Conservation (phyloP, 2,888 invertebrate genomes). For the Pemphredon lugubris region DNA sequence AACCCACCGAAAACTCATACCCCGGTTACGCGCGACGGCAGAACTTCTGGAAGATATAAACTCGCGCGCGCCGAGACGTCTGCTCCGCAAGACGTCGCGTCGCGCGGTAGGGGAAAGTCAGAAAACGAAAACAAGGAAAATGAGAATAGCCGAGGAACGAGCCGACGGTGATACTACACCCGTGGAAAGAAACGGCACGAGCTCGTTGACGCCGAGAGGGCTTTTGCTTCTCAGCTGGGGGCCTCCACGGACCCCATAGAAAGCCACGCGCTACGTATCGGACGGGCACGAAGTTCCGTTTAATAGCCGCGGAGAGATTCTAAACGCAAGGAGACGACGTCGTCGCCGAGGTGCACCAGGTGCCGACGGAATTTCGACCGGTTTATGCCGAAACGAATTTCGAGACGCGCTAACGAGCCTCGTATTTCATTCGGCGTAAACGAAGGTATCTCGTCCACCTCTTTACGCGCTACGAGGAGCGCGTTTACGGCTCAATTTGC, state of each 20-base stretch:
- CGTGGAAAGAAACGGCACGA: slow-evolving; percentile 22
- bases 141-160: slow-evolving; percentile 5
- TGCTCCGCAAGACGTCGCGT: too few relatives aligned
- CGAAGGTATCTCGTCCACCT: neutral
- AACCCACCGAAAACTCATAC: neutral
- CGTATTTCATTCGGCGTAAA: neutral
- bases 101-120: slow-evolving; percentile 20
- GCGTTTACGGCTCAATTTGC: too few relatives aligned
- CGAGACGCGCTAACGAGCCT: slow-evolving; percentile 24
- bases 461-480: too few relatives aligned
- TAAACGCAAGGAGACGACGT: too few relatives aligned
- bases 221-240: slow-evolving; percentile 53
- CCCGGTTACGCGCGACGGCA: too few relatives aligned
- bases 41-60: slow-evolving; percentile 46
- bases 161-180: neutral
- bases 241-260: slow-evolving; percentile 42
- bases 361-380: slow-evolving; percentile 8
- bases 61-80: slow-evolving; percentile 45
- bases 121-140: slow-evolving; percentile 17
- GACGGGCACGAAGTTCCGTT: neutral
- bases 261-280: slow-evolving; percentile 7
- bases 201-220: slow-evolving; percentile 12
- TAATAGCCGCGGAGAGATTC: too few relatives aligned
- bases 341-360: slow-evolving; percentile 20
- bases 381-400: slow-evolving; percentile 38